These are phyloP conservation scores for Caloenas nicobarica DNA, from an alignment of 2,113 vertebrate genomes.

Conservation along the genomic window DNA sequence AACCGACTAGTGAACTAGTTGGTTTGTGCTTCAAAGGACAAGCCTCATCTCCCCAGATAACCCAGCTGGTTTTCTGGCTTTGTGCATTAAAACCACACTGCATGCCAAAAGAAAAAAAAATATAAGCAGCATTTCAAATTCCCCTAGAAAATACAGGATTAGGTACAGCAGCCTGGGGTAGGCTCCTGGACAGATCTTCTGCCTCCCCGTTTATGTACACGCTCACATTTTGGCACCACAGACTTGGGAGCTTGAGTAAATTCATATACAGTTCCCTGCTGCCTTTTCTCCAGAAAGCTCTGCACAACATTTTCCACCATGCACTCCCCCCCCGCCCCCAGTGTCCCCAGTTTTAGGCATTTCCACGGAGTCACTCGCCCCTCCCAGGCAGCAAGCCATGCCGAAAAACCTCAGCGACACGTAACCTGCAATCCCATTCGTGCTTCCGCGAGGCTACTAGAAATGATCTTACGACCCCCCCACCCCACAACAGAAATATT, in stretches of 20 bases:
- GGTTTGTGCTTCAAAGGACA: constrained; percentile 58
- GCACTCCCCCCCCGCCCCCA: neutral
- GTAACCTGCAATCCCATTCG: neutral
- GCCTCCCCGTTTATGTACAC: neutral
- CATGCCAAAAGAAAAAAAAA: neutral
- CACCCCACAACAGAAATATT: neutral
- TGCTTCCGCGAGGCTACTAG: neutral
- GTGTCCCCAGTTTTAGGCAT: neutral
- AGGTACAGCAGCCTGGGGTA: neutral
- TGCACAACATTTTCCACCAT: neutral
- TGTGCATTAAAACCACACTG: constrained; percentile 4
- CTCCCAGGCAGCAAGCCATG: neutral
- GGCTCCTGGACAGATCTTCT: neutral
- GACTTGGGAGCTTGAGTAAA: neutral
- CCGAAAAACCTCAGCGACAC: neutral
- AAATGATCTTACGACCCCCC: constrained; percentile 43
- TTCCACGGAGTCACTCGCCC: neutral
- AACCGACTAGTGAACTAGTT: neutral
- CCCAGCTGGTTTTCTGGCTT: neutral
- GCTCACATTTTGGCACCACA: constrained; percentile 35
- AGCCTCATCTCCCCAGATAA: neutral
- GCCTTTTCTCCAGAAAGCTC: constrained; percentile 5
- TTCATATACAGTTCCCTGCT: neutral
- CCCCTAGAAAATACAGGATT: constrained; percentile 31
- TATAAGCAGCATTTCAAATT: constrained; percentile 41